phyloP scores from a whole-genome alignment of 2,888 invertebrate species.

The Disparrhopalites patrizii region DNA sequence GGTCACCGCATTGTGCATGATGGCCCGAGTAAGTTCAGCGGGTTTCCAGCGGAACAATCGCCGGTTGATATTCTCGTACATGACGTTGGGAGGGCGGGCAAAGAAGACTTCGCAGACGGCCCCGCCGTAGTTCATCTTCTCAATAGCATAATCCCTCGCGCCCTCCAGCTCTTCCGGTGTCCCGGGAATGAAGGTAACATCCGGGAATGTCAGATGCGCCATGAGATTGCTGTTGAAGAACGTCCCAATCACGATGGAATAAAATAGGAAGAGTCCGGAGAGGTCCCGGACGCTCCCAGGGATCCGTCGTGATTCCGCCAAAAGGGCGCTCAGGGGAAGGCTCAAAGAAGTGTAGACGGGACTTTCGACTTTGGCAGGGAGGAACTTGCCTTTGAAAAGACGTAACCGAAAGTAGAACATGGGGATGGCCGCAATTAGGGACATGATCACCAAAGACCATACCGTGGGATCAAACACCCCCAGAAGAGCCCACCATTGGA shows the following conservation, averaged over 20 bases:
- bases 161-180: background rate
- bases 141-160: background rate
- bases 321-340: background rate
- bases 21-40: background rate
- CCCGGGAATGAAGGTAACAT: background rate
- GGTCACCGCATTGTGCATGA: background rate
- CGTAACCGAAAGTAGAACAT: background rate
- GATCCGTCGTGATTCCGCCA: background rate
- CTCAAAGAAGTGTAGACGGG: background rate
- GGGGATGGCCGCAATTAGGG: background rate
- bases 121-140: background rate
- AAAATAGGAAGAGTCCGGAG: background rate
- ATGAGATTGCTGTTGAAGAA: background rate
- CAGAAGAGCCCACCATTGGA: background rate
- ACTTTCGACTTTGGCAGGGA: background rate
- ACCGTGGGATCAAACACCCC: background rate
- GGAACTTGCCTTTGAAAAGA: no score
- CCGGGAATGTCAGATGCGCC: background rate
- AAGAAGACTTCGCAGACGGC: background rate
- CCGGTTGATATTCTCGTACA: background rate
- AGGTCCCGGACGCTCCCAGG: background rate
- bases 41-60: background rate
- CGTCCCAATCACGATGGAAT: background rate
- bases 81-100: background rate
- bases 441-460: background rate